Evolutionary conservation across 2,113 vertebrate genomes (phyloP).

Genomic region (Ariopsis seemanni): DNA sequence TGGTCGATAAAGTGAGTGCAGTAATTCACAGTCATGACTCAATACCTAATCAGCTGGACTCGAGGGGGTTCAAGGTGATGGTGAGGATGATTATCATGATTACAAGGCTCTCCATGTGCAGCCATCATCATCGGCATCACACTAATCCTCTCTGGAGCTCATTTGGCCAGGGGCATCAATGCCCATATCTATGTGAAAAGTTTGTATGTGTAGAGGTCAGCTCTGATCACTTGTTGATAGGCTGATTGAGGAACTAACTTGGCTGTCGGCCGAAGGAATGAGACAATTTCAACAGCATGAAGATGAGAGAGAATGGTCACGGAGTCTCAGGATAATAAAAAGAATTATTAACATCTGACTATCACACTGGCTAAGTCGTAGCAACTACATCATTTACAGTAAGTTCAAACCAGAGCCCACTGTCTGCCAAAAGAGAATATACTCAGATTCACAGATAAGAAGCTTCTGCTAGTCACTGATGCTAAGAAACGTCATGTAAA

Average conservation of each 20-base stretch:
- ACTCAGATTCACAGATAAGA: neutral
- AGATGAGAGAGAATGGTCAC: constrained; percentile 25
- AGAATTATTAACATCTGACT: constrained; percentile 44
- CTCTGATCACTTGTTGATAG: constrained; percentile 39
- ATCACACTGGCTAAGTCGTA: constrained; percentile 6
- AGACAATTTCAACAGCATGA: constrained; percentile 39
- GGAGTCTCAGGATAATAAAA: constrained; percentile 26
- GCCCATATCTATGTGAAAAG: constrained; percentile 14
- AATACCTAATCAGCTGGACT: constrained; percentile 10
- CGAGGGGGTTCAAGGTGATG: constrained; percentile 24
- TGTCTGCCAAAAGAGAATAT: constrained; percentile 6
- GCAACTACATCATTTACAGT: constrained; percentile 18
- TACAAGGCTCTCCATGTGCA: constrained; percentile 25
- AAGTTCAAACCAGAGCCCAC: constrained; percentile 9
- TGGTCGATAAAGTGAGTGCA: constrained; percentile 1
- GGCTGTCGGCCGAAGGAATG: constrained; percentile 32
- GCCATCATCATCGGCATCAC: constrained; percentile 26
- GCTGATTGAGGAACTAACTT: constrained; percentile 47
- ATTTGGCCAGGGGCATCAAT: constrained; percentile 19
- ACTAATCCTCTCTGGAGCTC: constrained; percentile 37
- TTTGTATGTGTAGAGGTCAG: neutral
- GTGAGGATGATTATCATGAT: constrained; percentile 37
- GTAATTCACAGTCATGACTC: constrained; percentile 21
- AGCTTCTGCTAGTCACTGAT: neutral
- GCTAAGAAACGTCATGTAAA: constrained; percentile 1